Conservation (phyloP, 2,113 vertebrate species). For the Falco punctatus region DNA sequence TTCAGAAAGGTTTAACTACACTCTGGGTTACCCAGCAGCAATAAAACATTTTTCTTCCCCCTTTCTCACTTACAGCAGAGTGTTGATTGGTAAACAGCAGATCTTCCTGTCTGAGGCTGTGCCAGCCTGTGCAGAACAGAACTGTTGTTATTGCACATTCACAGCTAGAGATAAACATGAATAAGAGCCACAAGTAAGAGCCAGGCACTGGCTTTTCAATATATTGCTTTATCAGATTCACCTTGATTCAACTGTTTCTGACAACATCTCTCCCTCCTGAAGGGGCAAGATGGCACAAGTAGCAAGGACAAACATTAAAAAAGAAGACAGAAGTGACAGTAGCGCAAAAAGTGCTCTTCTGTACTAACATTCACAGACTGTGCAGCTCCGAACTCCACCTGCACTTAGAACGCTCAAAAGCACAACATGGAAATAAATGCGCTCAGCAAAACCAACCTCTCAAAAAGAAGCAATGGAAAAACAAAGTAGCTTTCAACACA, state of each 20-base stretch:
- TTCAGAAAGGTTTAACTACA: slow-evolving; percentile 22
- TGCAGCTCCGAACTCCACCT: background rate
- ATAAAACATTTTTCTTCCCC: background rate
- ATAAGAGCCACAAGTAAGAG: slow-evolving; percentile 45
- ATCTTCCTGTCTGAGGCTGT: slow-evolving; percentile 61
- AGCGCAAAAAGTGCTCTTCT: background rate
- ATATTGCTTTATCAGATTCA: background rate
- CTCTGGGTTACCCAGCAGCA: slow-evolving; percentile 24
- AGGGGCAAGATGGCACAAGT: background rate
- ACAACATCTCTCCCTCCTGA: background rate
- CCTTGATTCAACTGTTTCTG: background rate
- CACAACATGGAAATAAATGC: background rate
- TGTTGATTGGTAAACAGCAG: slow-evolving; percentile 61
- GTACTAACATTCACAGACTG: background rate
- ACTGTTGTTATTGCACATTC: slow-evolving; percentile 71
- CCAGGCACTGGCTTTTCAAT: slow-evolving; percentile 42
- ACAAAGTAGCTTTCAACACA: background rate
- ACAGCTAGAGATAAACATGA: slow-evolving; percentile 67
- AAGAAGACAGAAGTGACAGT: background rate
- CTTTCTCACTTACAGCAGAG: slow-evolving; percentile 58
- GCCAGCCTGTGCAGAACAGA: slow-evolving; percentile 70
- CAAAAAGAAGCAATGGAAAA: background rate
- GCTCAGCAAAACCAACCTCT: background rate
- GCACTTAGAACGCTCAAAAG: background rate
- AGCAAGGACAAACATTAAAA: background rate